Base-by-base conservation (phyloP, 2,113 vertebrate genomes). In the Myxocyprinus asiaticus region DNA sequence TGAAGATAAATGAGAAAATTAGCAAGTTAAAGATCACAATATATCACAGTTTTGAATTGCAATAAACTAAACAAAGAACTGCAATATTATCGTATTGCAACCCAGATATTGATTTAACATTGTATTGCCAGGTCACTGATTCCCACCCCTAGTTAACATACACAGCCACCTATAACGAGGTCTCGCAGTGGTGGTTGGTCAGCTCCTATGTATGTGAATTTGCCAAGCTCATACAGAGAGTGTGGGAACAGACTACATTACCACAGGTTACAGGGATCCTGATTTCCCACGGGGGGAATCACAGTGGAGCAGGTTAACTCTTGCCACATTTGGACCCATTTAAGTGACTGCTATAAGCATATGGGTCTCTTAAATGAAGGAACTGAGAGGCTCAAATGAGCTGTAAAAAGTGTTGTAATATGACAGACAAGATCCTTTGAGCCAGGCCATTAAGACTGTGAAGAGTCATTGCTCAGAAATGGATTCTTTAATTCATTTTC, bases 241-340 rank as follows among this genome's bases (percentile, higher is more conserved):
- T 81, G 83, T 93, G 91, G 90, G 91, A 93, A 92, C 51, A 82
- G 81, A 74, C 66, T 70, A 81, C 55, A 76, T 89, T 89, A 89
- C 81, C 62, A 51, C 80, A 78, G 77, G 80, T 88, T 86, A 80
- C 80, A 74, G 78, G 81, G 81, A 82, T 83, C 77, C 79, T 87
- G 62, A 89, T 89, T 92, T 92, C 90, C 88, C 90, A 67, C 10
- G 82, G 86, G 88, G 86, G 64, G 77, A 63, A 70, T 85, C 55
- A 15, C 63, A 22, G 56, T 84, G 74, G 64, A 80, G 82, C 84
- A 87, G 91, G 84, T 87, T 88, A 81, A 82, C 76, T 75, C 63
- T 63, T 80, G 42, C 77, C 65, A 62, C 64, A 70, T 76, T 79
- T 70, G 45, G 67, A 72, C 33, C 9, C 59, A 71, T 76, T 58